phyloP scores from a whole-genome alignment of 1,140 invertebrate species.

The Meloidogyne hapla region DNA sequence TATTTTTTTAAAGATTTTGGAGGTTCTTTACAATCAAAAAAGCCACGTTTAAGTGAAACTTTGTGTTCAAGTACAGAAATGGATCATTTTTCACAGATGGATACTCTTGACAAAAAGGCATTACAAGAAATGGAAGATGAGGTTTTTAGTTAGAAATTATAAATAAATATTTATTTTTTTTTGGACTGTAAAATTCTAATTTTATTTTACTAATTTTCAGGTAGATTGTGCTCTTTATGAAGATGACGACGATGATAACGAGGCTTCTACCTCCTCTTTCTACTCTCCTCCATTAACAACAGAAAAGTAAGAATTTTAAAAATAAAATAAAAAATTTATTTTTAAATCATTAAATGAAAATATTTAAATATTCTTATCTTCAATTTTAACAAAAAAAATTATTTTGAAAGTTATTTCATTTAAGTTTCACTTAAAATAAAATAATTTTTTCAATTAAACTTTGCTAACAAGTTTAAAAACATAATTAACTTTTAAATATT shows the following conservation, averaged over 20 bases:
- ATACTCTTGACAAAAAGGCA: conserved; percentile 11
- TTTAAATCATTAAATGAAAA: too few species aligned
- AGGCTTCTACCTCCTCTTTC: not conserved
- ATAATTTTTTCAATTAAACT: too few species aligned
- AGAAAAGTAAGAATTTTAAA: too few species aligned
- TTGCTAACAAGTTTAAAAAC: too few species aligned
- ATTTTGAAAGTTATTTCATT: too few species aligned
- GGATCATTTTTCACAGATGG: conserved; percentile 34
- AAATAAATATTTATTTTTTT: conserved; percentile 15
- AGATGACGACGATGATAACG: conserved; percentile 14
- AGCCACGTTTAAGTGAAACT: conserved; percentile 12
- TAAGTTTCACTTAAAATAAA: too few species aligned
- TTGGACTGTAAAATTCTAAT: too few species aligned
- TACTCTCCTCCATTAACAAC: not conserved
- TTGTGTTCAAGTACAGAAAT: conserved; percentile 20
- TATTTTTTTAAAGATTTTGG: conserved; percentile 8
- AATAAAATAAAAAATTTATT: too few species aligned
- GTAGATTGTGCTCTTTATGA: conserved; percentile 28
- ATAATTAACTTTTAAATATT: too few species aligned
- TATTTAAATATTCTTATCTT: too few species aligned
- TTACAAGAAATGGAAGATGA: conserved; percentile 31
- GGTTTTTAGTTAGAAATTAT: conserved; percentile 3
- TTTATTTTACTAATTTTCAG: not conserved
- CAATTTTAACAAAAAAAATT: too few species aligned
- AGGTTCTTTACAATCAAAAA: conserved; percentile 1